Evolutionary conservation across 2,888 invertebrate species (phyloP), one percentile per base, ranked within the genome.

Genomic region (Drosophila melanosoma): DNA sequence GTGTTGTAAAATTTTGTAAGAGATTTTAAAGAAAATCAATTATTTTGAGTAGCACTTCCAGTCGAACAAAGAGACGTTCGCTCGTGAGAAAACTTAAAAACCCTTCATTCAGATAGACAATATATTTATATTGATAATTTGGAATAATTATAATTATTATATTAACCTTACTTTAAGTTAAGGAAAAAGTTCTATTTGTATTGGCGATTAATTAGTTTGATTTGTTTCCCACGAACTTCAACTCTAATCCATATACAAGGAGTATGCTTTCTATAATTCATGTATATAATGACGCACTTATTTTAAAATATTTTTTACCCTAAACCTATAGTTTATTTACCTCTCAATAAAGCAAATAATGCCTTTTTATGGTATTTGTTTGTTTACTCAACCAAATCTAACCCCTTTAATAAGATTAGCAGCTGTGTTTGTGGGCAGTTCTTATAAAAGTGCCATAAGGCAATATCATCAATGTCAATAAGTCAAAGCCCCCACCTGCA

Each of bases 401-500:
- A 35, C 53, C 53, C 35, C 53, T 29, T 15, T 63, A 20, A 12
- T 20, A 48, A 57, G 60, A 52, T 40, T 67, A 78, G 15, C 67
- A 76, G 66, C 74, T 76, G 64, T 58, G 45, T 23, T 45, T 45
- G 45, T 23, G 65, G 59, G 48, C 67, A 56, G 56, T 79, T 77
- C 57, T 10, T 33, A 33, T 32, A 58, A 77, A 77, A 62, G 45
- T 57, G 49, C 17, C 62, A 62, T 52, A 76, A 62, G 38, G 36
- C 23, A 65, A 54, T 61, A 73, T 74, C 59, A 69, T 66, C 65
- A 45, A 57, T 63, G 65, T 63, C 65, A 65, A 74, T 56, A 69
- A 35, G 15, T 51, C 17, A 23, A 76, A 69, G 40, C 38, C 33
- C 64, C 58, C 78, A 86, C 82, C 87, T 83, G 87, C 73, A 81